Evolutionary conservation across 2,888 invertebrate genomes (phyloP).

Genomic region (Cataglyphis albicans): DNA sequence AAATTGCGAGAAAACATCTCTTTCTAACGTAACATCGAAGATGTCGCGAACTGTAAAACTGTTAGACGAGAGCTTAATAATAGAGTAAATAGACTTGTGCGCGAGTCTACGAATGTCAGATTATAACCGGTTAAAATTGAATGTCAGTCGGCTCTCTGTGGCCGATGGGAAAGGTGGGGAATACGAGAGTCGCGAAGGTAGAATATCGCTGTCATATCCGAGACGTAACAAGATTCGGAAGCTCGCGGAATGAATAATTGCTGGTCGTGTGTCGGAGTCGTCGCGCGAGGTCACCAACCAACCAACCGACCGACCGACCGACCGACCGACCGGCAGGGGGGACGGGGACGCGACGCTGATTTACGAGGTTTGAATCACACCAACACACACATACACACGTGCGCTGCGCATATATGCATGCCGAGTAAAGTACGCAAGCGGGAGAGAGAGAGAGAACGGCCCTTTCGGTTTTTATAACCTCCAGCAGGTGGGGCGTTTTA

Average conservation of each 20-base stretch:
- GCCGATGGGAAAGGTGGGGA: neutral
- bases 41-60: neutral
- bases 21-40: neutral
- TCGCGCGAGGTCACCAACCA: constrained; percentile 56
- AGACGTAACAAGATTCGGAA: constrained; percentile 57
- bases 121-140: constrained; percentile 51
- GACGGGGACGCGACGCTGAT: constrained; percentile 27
- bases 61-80: constrained; percentile 19
- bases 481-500: constrained; percentile 55
- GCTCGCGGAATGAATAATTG: constrained; percentile 56
- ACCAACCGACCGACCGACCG: constrained; percentile 14
- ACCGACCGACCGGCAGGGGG: neutral
- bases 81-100: constrained; percentile 19
- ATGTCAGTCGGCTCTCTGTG: constrained; percentile 32
- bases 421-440: constrained; percentile 43
- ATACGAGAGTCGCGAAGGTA: constrained; percentile 40
- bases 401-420: neutral
- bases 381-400: neutral
- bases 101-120: constrained; percentile 45
- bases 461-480: constrained; percentile 57
- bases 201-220: constrained; percentile 56
- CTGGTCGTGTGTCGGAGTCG: constrained; percentile 51
- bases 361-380: constrained; percentile 41
- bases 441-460: constrained; percentile 17
- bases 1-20: neutral